phyloP scores from a whole-genome alignment of 2,888 invertebrate species.

The Agrochola circellaris region DNA sequence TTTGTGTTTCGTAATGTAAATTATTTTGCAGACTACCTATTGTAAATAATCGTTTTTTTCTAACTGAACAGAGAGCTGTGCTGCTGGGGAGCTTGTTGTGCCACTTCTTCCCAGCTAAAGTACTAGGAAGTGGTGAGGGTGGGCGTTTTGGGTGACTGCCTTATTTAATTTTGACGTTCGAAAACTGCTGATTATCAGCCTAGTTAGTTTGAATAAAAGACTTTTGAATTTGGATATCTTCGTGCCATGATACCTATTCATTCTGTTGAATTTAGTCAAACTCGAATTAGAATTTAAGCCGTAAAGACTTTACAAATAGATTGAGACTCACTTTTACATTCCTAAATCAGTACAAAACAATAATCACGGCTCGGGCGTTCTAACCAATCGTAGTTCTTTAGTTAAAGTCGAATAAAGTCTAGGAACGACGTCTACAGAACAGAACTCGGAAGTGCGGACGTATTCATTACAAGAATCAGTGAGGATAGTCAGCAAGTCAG shows the following conservation, averaged over 20 bases:
- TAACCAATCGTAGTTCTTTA: conserved; percentile 49
- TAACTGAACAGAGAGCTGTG: no score
- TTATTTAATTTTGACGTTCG: no score
- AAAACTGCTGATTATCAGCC: no score
- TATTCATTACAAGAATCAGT: conserved; percentile 45
- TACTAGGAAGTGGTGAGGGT: no score
- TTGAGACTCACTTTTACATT: conserved; percentile 9
- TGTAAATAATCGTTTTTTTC: no score
- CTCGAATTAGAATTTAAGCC: not conserved
- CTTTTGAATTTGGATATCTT: no score
- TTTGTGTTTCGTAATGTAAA: no score
- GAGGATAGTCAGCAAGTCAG: conserved; percentile 44
- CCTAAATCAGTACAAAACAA: not conserved
- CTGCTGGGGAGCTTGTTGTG: no score
- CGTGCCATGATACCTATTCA: not conserved
- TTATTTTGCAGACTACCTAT: no score
- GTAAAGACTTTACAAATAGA: conserved; percentile 8
- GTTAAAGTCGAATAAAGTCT: conserved; percentile 40
- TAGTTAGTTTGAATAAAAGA: no score
- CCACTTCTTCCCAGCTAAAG: no score
- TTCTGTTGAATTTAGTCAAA: not conserved
- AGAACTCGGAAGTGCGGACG: conserved; percentile 8
- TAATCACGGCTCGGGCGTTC: conserved; percentile 24
- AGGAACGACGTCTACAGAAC: conserved; percentile 8
- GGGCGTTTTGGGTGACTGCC: no score